phyloP scores from a whole-genome alignment of 2,888 invertebrate species.

The Stomorhina lunata region DNA sequence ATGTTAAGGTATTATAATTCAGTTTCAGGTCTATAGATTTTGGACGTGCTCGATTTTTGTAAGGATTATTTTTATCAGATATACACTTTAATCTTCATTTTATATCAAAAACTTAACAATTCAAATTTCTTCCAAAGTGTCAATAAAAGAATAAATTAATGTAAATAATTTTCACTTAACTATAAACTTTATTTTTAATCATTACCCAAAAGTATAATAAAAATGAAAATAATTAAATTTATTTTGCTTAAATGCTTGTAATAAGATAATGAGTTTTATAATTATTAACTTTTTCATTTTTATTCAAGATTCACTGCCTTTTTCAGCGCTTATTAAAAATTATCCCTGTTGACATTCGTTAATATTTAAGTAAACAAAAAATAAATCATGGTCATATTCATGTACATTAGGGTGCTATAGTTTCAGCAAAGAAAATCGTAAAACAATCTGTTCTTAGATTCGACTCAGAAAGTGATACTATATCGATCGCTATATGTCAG shows the following conservation, averaged over 20 bases:
- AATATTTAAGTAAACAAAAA: constrained; percentile 20
- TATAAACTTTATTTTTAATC: too few relatives aligned
- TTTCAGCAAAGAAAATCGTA: not conserved
- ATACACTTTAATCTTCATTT: too few relatives aligned
- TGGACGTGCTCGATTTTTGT: too few relatives aligned
- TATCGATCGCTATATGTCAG: too few relatives aligned
- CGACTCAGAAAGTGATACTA: too few relatives aligned
- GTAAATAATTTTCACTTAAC: too few relatives aligned
- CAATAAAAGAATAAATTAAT: too few relatives aligned
- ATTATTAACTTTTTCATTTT: constrained; percentile 11
- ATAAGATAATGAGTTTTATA: constrained; percentile 26
- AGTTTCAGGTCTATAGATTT: too few relatives aligned
- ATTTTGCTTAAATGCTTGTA: not conserved
- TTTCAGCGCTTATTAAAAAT: constrained; percentile 6
- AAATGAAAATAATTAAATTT: not conserved
- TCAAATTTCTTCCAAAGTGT: too few relatives aligned
- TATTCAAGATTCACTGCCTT: not conserved
- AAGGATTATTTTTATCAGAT: too few relatives aligned
- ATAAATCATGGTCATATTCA: constrained; percentile 8
- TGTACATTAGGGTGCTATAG: not conserved
- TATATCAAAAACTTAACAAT: not conserved
- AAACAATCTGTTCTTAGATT: too few relatives aligned
- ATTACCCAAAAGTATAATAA: too few relatives aligned
- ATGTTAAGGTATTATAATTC: not conserved
- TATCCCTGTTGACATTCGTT: constrained; percentile 20